These are phyloP conservation scores for Cervus canadensis DNA, from an alignment of 2,113 vertebrate species.

Conservation along the genomic window DNA sequence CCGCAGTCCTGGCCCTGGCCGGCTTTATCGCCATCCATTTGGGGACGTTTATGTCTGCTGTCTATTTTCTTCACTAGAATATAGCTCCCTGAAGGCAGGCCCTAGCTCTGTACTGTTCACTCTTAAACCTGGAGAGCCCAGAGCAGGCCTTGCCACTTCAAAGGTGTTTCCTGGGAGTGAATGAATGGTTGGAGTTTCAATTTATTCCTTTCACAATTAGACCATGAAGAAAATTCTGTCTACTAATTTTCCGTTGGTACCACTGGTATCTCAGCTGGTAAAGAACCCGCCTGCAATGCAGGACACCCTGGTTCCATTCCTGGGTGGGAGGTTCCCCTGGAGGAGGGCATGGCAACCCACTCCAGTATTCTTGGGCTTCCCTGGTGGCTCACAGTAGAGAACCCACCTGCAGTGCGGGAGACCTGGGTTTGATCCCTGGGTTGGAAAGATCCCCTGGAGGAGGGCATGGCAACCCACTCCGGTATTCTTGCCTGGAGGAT, in stretches of 20 bases:
- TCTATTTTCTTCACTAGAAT: not conserved
- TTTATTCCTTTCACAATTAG: not conserved
- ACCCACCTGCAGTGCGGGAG: not conserved
- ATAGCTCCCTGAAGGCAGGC: not conserved
- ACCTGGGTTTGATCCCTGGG: not conserved
- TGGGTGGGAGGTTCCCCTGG: not conserved
- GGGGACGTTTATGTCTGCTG: not conserved
- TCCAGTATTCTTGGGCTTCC: not conserved
- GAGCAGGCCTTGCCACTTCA: not conserved
- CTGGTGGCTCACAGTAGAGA: not conserved
- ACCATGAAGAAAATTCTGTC: not conserved
- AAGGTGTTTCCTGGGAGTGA: accelerated
- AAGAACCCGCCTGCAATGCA: not conserved
- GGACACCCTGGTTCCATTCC: not conserved
- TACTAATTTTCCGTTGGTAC: not conserved
- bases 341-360: not conserved
- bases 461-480: not conserved
- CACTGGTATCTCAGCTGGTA: not conserved
- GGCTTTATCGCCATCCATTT: not conserved
- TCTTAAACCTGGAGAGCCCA: not conserved
- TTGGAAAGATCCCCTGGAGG: not conserved
- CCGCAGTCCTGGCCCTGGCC: no score
- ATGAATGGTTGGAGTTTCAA: not conserved
- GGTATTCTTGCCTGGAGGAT: not conserved
- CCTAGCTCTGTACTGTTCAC: not conserved